Evolutionary conservation across 2,113 vertebrate genomes (phyloP).

Genomic region (Herpetotheres cachinnans): DNA sequence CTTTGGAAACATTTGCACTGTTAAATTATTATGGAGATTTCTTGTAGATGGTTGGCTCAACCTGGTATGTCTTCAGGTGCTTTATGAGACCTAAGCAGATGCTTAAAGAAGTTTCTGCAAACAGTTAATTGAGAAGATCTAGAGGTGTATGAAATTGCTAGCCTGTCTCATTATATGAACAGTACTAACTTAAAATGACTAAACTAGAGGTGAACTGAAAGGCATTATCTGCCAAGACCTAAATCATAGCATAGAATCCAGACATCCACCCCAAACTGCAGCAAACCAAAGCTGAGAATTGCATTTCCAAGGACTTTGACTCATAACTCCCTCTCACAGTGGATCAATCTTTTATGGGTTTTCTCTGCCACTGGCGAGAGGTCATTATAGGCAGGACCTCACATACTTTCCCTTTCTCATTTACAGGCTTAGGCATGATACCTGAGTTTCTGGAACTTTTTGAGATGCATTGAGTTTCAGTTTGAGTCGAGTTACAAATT

Average conservation of each 20-base stretch:
- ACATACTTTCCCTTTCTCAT: neutral
- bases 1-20: conserved; percentile 61
- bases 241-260: neutral
- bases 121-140: neutral
- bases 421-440: neutral
- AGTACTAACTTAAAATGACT: neutral
- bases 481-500: neutral
- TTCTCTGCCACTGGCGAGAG: neutral
- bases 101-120: conserved; percentile 45
- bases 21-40: conserved; percentile 64
- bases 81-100: conserved; percentile 37
- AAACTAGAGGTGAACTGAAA: neutral
- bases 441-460: neutral
- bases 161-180: neutral
- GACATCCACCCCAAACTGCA: neutral
- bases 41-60: neutral
- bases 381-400: neutral
- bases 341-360: neutral
- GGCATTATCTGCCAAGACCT: neutral
- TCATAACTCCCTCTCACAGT: neutral
- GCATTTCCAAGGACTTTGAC: neutral
- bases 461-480: neutral
- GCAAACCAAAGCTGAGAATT: neutral
- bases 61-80: conserved; percentile 35
- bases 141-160: neutral